phyloP scores from a whole-genome alignment of 92 coral and sea anemone genomes.

The Bergia sp. region DNA sequence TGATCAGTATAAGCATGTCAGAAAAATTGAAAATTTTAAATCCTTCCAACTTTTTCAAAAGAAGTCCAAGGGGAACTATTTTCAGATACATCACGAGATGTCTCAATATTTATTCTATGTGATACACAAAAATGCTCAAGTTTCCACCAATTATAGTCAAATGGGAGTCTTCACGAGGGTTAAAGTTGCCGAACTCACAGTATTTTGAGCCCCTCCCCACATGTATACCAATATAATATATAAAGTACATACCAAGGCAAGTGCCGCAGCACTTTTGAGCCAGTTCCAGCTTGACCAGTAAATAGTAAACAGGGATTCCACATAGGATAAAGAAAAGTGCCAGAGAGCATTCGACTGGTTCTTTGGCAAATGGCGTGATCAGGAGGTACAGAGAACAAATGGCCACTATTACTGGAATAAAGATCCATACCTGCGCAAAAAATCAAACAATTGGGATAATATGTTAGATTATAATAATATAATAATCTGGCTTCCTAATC shows the following conservation, averaged over 20 bases:
- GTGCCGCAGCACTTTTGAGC: conserved; percentile 65
- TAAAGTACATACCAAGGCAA: conserved; percentile 67
- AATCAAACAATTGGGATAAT: not conserved
- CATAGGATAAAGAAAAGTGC: conserved; percentile 83
- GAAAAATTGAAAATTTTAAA: too few relatives aligned
- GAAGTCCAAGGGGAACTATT: too few relatives aligned
- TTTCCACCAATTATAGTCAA: too few relatives aligned
- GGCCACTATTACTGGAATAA: conserved; percentile 76
- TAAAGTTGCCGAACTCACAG: too few relatives aligned
- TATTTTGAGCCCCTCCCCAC: not conserved
- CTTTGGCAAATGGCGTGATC: conserved; percentile 89
- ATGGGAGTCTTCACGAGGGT: too few relatives aligned
- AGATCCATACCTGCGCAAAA: conserved; percentile 76
- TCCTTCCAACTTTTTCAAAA: too few relatives aligned
- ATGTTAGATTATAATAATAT: not conserved
- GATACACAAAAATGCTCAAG: too few relatives aligned
- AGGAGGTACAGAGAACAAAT: conserved; percentile 83
- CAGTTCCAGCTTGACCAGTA: conserved; percentile 70
- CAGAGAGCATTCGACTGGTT: conserved; percentile 82
- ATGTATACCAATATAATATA: not conserved
- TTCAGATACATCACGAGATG: too few relatives aligned
- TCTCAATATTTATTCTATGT: too few relatives aligned
- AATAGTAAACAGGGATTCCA: conserved; percentile 93
- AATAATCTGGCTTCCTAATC: too few relatives aligned
- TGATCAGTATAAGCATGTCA: too few relatives aligned